Conservation (phyloP, 2,113 vertebrate species). For the Neolamprologus modestus region DNA sequence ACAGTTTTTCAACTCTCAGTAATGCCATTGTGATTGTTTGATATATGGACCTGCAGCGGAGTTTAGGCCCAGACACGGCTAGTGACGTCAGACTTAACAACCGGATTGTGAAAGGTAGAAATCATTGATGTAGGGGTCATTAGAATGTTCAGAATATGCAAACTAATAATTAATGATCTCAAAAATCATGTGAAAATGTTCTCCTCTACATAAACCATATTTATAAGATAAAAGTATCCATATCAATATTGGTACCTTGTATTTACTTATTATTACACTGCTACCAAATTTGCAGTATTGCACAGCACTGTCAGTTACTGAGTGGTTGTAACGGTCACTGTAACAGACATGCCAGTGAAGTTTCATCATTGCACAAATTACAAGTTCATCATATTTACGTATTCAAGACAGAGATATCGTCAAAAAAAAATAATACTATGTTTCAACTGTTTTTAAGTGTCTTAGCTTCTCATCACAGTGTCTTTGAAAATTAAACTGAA, state of each 20-base stretch:
- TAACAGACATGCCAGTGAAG: not conserved
- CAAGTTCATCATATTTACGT: not conserved
- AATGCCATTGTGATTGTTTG: too few species aligned
- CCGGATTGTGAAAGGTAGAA: not conserved
- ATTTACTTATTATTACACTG: not conserved
- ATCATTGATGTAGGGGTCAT: not conserved
- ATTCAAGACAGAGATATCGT: not conserved
- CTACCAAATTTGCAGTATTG: not conserved
- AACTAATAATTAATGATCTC: not conserved
- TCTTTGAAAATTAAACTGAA: not conserved
- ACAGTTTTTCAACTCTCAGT: too few species aligned
- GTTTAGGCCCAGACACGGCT: too few species aligned
- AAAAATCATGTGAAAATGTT: not conserved
- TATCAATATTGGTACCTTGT: not conserved
- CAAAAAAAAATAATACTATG: not conserved
- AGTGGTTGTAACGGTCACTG: not conserved
- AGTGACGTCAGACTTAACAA: too few species aligned
- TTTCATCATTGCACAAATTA: not conserved
- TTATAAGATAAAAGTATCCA: not conserved
- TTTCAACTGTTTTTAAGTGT: not conserved
- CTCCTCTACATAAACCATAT: not conserved
- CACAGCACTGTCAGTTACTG: not conserved
- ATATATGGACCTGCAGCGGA: too few species aligned
- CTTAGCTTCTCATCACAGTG: not conserved
- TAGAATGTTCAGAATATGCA: not conserved